phyloP scores from a whole-genome alignment of 1,140 invertebrate genomes.

The Papilio aristodemus region DNA sequence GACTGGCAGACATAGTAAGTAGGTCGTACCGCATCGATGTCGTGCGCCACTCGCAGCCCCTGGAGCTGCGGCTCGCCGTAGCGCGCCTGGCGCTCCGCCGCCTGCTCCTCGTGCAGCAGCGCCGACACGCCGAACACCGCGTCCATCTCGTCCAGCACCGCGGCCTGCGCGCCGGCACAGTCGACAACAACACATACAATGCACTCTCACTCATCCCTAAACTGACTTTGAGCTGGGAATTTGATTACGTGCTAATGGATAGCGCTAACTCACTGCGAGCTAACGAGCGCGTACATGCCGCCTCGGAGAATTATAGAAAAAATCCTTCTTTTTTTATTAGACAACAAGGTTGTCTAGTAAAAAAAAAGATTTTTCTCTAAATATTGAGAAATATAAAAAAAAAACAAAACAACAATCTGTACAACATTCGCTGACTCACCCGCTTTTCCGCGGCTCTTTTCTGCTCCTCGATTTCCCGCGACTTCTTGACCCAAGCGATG shows the following conservation, averaged over 20 bases:
- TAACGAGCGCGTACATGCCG: no score
- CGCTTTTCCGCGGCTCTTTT: conserved; percentile 93
- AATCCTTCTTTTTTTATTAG: no score
- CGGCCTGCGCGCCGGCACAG: conserved; percentile 83
- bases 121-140: conserved; percentile 95
- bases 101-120: conserved; percentile 89
- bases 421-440: conserved; percentile 76
- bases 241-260: no score
- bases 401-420: no score
- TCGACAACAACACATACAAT: conserved; percentile 18
- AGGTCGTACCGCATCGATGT: conserved; percentile 81
- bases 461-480: conserved; percentile 88
- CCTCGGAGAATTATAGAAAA: no score
- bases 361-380: no score
- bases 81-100: conserved; percentile 81
- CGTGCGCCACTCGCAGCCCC: conserved; percentile 94
- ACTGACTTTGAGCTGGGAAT: no score
- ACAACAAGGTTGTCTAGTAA: no score
- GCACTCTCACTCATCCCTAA: no score
- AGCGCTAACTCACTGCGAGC: no score
- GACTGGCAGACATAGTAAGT: not conserved
- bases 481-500: conserved; percentile 90
- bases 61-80: conserved; percentile 87
- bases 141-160: conserved; percentile 96
- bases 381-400: no score